Base-by-base conservation (phyloP, 2,888 invertebrate genomes). In the Tinea pellionella region DNA sequence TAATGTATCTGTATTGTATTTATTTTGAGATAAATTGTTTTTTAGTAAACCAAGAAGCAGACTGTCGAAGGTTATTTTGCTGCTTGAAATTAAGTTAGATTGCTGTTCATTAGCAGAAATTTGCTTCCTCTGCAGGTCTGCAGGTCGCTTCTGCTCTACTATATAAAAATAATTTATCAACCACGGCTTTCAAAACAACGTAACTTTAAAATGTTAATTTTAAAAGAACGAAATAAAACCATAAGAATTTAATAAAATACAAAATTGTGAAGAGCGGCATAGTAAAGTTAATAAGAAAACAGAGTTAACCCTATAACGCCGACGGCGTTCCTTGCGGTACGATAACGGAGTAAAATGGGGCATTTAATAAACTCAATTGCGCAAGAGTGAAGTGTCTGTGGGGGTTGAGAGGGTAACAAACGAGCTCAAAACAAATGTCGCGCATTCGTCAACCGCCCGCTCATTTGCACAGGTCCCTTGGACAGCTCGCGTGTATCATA, bases 391-490 rank as follows among this genome's bases (percentile, higher is more conserved):
- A 32, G 57, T 16, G 19, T 37, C 37, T 37, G 19, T 41, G 43
- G 19, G 58, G 15, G 43, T 8, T 16, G 59, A n/a, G n/a, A 16
- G 30, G 15, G 41, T 74, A 72, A 69, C 71, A 72, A 70, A 70
- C 70, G 68, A 71, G 68, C 65, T 63, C 64, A 64, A 68, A 73
- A 78, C 73, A 78, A 77, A 78, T 77, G 72, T 65, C 68, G 63
- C 65, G 71, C 71, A 77, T 78, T 71, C 72, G 71, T 78, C 77
- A 75, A 66, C 61, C 65, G 68, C 19, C 57, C 62, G 66, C 71
- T 73, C 71, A 75, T 77, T 77, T 74, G 74, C 72, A 73, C 69
- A 68, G 70, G 67, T 65, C 69, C 66, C 61, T 65, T 63, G 60
- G 65, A 65, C 65, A 67, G 62, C 63, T 63, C 63, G 56, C 65